phyloP scores from a whole-genome alignment of 2,113 vertebrate genomes.

The Carassius auratus region DNA sequence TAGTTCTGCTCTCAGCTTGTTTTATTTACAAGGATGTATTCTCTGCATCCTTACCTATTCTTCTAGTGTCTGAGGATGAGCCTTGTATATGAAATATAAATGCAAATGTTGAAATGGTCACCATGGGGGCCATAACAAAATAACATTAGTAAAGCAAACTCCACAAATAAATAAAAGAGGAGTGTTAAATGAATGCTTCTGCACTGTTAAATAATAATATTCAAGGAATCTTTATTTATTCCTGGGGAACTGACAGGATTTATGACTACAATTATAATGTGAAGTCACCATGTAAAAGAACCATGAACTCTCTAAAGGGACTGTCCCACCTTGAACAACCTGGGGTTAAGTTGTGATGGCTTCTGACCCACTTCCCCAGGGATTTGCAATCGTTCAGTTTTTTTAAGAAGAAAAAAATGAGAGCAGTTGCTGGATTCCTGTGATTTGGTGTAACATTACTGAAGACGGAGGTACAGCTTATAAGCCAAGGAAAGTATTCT shows the following conservation, averaged over 20 bases:
- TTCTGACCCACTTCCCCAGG: not conserved
- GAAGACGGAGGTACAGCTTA: not conserved
- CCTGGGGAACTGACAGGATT: not conserved
- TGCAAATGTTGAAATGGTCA: slow-evolving; percentile 1
- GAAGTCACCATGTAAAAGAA: not conserved
- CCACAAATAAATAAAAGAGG: not conserved
- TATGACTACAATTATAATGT: not conserved
- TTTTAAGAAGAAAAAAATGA: not conserved
- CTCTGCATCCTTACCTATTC: not conserved
- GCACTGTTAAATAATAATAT: not conserved
- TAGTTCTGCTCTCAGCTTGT: slow-evolving; percentile 12
- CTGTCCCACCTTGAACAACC: not conserved
- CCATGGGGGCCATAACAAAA: not conserved
- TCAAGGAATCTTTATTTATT: not conserved
- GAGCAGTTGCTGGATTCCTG: not conserved
- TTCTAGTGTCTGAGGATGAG: not conserved
- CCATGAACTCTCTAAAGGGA: not conserved
- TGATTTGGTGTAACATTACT: not conserved
- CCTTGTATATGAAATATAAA: not conserved
- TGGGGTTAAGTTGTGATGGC: not conserved
- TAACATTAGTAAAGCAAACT: not conserved
- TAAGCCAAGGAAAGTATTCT: not conserved
- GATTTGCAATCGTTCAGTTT: not conserved
- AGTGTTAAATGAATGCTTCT: not conserved
- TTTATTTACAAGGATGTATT: slow-evolving; percentile 4